Conservation (phyloP, 2,888 invertebrate genomes). For the Ceratothoa steindachneri region DNA sequence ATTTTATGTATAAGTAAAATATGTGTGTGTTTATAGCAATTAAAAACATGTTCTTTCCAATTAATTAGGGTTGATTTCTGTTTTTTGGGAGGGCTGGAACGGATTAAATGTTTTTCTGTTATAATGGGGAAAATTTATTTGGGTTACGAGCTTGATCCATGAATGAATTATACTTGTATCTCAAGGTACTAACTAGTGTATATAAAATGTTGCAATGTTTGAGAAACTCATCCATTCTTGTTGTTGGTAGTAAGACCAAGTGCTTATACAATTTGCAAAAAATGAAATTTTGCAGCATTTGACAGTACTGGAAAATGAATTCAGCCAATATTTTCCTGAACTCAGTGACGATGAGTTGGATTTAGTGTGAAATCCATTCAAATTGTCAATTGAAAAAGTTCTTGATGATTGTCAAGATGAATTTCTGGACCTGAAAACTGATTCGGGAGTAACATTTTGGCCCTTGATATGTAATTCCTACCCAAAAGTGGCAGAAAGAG, state of each 20-base stretch:
- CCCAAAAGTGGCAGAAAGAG: conserved; percentile 18
- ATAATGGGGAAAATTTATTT: too few relatives aligned
- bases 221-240: conserved; percentile 3
- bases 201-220: neutral
- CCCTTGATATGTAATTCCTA: conserved; percentile 2
- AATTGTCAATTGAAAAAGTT: conserved; percentile 18
- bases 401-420: conserved; percentile 20
- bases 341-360: conserved; percentile 18
- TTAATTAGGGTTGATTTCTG: too few relatives aligned
- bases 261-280: conserved; percentile 14
- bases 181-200: too few relatives aligned
- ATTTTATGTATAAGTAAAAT: too few relatives aligned
- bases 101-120: too few relatives aligned
- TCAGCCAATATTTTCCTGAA: too few relatives aligned
- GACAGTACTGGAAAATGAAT: conserved; percentile 17
- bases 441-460: neutral
- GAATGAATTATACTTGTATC: too few relatives aligned
- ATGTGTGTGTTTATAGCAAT: too few relatives aligned
- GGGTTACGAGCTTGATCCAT: too few relatives aligned
- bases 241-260: neutral
- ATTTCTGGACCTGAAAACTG: conserved; percentile 22
- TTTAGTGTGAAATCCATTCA: conserved; percentile 19
- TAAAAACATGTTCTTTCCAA: too few relatives aligned
- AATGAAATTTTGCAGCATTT: conserved; percentile 18
- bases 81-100: too few relatives aligned